Evolutionary conservation across 1,140 invertebrate species (phyloP).

Genomic region (Coenobita brevimanus): DNA sequence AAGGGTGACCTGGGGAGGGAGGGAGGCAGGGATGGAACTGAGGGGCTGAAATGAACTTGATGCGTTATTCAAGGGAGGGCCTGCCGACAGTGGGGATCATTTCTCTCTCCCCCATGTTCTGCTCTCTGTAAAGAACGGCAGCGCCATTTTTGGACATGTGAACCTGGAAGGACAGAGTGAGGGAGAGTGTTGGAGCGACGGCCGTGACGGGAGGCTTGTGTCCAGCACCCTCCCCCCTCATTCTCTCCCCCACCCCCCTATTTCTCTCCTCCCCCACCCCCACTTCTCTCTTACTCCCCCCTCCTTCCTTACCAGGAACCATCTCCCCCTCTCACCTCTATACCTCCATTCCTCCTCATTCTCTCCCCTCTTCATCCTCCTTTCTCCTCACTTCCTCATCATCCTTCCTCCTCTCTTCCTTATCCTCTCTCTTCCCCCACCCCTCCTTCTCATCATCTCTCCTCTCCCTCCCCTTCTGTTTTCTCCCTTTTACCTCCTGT

Average conservation of each 20-base stretch:
- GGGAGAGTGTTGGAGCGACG: slow-evolving; percentile 38
- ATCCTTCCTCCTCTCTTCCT: too few species aligned
- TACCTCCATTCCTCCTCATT: too few species aligned
- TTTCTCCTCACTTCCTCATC: too few species aligned
- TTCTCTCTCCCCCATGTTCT: slow-evolving; percentile 36
- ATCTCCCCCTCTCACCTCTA: too few species aligned
- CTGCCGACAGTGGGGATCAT: slow-evolving; percentile 25
- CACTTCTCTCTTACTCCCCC: not conserved
- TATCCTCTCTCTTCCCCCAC: too few species aligned
- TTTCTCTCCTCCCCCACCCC: too few species aligned
- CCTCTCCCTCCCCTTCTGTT: not conserved
- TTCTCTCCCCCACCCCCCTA: not conserved
- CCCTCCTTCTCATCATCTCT: too few species aligned
- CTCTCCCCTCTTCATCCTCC: too few species aligned
- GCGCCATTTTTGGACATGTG: slow-evolving; percentile 38
- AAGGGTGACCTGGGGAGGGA: not conserved
- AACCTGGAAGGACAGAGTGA: slow-evolving; percentile 36
- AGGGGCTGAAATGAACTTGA: slow-evolving; percentile 35
- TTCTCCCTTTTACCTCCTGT: not conserved
- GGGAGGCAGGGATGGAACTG: not conserved
- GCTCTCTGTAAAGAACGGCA: slow-evolving; percentile 30
- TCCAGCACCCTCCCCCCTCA: not conserved
- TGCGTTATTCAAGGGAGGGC: slow-evolving; percentile 36
- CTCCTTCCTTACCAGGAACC: not conserved
- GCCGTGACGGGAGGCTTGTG: not conserved